Conservation (phyloP, 2,888 invertebrate species). For the Coecobrya sp. region DNA sequence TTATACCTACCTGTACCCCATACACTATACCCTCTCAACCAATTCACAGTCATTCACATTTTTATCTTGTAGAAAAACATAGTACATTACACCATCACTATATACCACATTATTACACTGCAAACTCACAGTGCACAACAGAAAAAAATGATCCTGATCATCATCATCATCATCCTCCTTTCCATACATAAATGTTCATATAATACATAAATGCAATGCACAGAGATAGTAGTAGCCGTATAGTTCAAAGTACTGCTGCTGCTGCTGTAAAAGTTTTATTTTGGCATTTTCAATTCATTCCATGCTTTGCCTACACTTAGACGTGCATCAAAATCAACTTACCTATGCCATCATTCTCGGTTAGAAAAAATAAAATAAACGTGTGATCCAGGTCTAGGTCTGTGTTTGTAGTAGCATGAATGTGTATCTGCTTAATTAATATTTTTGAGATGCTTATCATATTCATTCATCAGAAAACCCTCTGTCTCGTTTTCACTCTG, state of each 20-base stretch:
- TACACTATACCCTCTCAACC: conserved; percentile 2
- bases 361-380: conserved; percentile 22
- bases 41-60: conserved; percentile 76
- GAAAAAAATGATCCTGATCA: neutral
- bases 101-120: neutral
- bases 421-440: conserved; percentile 71
- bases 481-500: conserved; percentile 28
- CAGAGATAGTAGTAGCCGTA: neutral
- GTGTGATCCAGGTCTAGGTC: conserved; percentile 60
- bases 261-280: neutral
- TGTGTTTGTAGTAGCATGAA: neutral
- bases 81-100: conserved; percentile 49
- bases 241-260: neutral
- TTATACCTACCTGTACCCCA: conserved; percentile 34
- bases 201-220: neutral
- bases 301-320: neutral
- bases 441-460: conserved; percentile 76
- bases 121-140: neutral
- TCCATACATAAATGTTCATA: neutral
- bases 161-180: conserved; percentile 4
- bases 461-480: conserved; percentile 80
- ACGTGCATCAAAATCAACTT: conserved; percentile 44
- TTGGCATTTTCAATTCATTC: conserved; percentile 41
- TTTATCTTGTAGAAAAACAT: conserved; percentile 62
- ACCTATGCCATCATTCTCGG: neutral